Conservation (phyloP, 2,113 vertebrate species). For the Rutilus rutilus region DNA sequence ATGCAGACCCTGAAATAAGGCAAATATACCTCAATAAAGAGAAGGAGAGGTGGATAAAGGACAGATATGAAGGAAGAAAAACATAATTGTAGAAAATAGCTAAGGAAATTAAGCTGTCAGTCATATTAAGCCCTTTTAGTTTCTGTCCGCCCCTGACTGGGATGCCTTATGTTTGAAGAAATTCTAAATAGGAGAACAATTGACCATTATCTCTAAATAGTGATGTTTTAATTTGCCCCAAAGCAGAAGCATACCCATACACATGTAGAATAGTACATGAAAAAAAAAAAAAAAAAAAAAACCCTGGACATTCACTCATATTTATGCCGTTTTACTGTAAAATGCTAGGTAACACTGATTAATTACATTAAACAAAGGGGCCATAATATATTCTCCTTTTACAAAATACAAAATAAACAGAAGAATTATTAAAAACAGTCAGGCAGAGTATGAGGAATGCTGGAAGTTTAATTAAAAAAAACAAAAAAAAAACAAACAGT, state of each 20-base stretch:
- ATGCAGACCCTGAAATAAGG: background rate
- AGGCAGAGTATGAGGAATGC: background rate
- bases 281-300: too few species aligned
- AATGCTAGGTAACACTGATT: background rate
- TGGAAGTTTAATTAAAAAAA: slow-evolving; percentile 37
- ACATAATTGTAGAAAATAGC: too few species aligned
- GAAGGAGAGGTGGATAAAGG: background rate
- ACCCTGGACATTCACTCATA: too few species aligned
- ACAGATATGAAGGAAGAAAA: too few species aligned
- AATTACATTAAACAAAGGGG: background rate
- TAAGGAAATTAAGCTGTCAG: too few species aligned
- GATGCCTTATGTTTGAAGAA: background rate
- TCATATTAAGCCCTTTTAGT: too few species aligned
- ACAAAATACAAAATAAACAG: background rate
- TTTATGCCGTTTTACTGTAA: too few species aligned
- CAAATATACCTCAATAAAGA: background rate
- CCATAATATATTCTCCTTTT: background rate
- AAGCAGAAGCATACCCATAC: too few species aligned
- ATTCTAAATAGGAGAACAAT: background rate
- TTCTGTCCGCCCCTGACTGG: too few species aligned
- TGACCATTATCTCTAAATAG: background rate
- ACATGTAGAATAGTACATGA: too few species aligned
- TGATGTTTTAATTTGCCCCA: background rate
- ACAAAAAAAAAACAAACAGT: background rate
- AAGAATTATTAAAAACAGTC: background rate